Percentiles rank a stretch among this genome's conserved stretches.
Conservation (phyloP, 2,797 vertebrate genomes). For the Graptemys geographica region DNA sequence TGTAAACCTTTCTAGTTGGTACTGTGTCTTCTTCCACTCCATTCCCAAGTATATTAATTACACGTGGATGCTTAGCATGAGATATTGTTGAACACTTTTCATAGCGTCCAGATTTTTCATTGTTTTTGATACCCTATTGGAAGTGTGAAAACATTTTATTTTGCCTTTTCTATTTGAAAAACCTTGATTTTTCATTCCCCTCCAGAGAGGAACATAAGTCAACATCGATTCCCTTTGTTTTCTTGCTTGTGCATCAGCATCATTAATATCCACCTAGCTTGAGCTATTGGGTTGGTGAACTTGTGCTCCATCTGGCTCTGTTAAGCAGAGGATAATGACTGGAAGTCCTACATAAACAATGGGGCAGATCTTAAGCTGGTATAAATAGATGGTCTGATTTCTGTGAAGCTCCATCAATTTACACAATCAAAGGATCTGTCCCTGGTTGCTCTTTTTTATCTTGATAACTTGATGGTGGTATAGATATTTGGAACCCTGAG, state of each 20-base stretch:
- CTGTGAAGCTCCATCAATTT: not conserved
- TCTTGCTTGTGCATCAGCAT: slow-evolving; percentile 18
- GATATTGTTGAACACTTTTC: slow-evolving; percentile 2
- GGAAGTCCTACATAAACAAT: slow-evolving; percentile 8
- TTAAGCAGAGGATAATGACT: not conserved
- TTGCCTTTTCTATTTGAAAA: slow-evolving; percentile 30
- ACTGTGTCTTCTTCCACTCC: not conserved
- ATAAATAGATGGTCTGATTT: not conserved
- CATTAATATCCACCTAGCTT: slow-evolving; percentile 38
- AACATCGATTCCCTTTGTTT: slow-evolving; percentile 55
- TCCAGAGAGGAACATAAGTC: slow-evolving; percentile 16
- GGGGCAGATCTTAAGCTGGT: not conserved
- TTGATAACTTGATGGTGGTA: not conserved
- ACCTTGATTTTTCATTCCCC: slow-evolving; percentile 3
- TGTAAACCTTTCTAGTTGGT: not conserved
- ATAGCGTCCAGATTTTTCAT: not conserved
- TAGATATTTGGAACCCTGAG: not conserved
- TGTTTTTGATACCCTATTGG: slow-evolving; percentile 35
- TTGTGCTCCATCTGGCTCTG: not conserved
- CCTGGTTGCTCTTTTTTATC: not conserved
- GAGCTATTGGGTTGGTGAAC: not conserved
- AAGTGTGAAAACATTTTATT: slow-evolving; percentile 16
- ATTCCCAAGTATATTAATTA: not conserved
- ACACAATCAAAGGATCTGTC: not conserved
- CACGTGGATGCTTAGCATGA: slow-evolving; percentile 24